Percentiles rank a stretch among this genome's conserved stretches.
These are phyloP conservation scores for Meandrusa payeni DNA, from an alignment of 2,888 invertebrate genomes.

Conservation along the genomic window DNA sequence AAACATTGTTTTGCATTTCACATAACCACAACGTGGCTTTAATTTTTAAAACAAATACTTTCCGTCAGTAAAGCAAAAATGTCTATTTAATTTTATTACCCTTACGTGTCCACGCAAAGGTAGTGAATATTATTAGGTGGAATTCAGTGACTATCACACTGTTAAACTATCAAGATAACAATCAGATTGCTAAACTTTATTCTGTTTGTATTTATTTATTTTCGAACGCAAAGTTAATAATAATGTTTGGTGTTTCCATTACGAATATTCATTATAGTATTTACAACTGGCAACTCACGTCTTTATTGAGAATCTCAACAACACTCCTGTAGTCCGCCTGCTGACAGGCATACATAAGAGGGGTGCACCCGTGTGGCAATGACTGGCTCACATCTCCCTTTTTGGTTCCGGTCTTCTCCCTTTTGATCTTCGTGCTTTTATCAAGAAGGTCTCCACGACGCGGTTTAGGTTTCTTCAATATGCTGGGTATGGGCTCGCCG, in stretches of 20 bases:
- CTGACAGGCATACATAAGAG: conserved; percentile 95
- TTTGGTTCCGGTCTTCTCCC: conserved; percentile 59
- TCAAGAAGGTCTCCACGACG: conserved; percentile 66
- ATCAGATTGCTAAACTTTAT: too few relatives aligned
- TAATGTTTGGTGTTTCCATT: too few relatives aligned
- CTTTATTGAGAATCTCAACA: conserved; percentile 86
- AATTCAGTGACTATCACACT: neutral
- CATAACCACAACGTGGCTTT: conserved; percentile 39
- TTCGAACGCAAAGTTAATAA: too few relatives aligned
- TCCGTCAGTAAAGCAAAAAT: neutral
- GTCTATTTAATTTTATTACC: conserved; percentile 6
- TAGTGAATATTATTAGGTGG: neutral
- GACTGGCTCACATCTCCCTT: conserved; percentile 62
- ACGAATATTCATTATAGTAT: too few relatives aligned
- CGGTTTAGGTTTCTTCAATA: conserved; percentile 68
- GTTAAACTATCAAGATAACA: too few relatives aligned
- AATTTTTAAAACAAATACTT: conserved; percentile 20
- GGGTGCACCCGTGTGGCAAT: conserved; percentile 87
- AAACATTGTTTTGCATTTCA: conserved; percentile 51
- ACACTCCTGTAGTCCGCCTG: conserved; percentile 91
- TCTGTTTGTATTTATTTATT: too few relatives aligned
- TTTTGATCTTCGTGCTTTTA: conserved; percentile 70
- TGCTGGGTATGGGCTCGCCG: conserved; percentile 73
- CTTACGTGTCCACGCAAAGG: conserved; percentile 7
- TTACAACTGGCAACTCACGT: conserved; percentile 80